Evolutionary conservation across 2,113 vertebrate species (phyloP).

Genomic region (Neogale vison): DNA sequence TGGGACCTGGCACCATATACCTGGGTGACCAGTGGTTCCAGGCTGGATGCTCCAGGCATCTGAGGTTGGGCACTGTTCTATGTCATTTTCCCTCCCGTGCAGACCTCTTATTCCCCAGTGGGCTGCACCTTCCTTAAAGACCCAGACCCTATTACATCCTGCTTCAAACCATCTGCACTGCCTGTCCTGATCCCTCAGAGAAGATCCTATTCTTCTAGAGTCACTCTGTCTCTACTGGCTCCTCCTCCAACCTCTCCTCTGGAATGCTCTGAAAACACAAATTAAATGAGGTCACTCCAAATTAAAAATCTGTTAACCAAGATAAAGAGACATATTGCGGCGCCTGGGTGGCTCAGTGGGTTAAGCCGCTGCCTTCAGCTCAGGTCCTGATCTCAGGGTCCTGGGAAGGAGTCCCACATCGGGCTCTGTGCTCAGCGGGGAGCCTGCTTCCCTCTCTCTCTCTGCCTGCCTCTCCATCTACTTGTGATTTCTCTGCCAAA

Average conservation of each 20-base stretch:
- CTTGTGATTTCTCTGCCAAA: too few relatives aligned
- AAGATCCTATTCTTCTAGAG: not conserved
- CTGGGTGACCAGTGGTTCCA: not conserved
- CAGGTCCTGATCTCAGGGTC: too few relatives aligned
- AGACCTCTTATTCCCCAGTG: not conserved
- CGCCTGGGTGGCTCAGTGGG: too few relatives aligned
- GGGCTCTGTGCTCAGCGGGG: too few relatives aligned
- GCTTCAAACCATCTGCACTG: not conserved
- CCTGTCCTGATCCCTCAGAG: not conserved
- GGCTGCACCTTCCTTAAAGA: not conserved
- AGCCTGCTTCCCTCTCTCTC: too few relatives aligned
- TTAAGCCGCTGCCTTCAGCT: too few relatives aligned
- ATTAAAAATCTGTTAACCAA: not conserved
- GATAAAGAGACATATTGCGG: too few relatives aligned
- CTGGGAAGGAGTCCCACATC: too few relatives aligned
- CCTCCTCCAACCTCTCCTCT: not conserved
- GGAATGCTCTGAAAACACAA: not conserved
- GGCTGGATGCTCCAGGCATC: too few relatives aligned
- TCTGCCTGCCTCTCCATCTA: too few relatives aligned
- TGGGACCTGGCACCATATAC: rapidly evolving
- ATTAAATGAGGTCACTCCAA: not conserved
- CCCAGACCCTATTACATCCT: not conserved
- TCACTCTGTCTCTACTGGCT: not conserved
- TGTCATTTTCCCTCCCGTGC: not conserved
- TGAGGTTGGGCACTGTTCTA: too few relatives aligned